Evolutionary conservation across 1,140 invertebrate genomes (phyloP).

Genomic region (Paraescarpia echinospica): DNA sequence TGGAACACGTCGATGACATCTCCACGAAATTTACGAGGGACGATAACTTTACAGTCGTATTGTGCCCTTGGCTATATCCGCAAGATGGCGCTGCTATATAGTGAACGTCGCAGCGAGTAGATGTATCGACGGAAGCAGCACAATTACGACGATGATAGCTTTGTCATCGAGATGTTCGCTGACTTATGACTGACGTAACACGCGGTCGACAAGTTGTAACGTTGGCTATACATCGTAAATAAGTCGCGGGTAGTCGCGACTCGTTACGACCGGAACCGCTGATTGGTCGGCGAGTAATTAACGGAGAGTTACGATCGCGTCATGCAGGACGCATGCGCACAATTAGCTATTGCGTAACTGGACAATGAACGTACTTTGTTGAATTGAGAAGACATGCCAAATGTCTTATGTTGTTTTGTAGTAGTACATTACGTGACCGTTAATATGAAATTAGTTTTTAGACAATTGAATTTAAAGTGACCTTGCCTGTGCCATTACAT

Average conservation of each 20-base stretch:
- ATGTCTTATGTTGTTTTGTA: not conserved
- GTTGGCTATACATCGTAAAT: not conserved
- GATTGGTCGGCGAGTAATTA: not conserved
- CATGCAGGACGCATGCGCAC: not conserved
- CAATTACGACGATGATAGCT: not conserved
- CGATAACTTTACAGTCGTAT: not conserved
- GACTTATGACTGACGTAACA: not conserved
- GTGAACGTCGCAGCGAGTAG: not conserved
- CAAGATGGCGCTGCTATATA: not conserved
- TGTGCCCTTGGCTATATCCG: not conserved
- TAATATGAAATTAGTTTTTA: not conserved
- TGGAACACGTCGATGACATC: not conserved
- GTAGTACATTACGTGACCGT: not conserved
- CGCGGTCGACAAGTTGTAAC: not conserved
- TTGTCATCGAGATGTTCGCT: not conserved
- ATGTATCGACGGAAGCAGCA: not conserved
- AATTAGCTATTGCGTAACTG: not conserved
- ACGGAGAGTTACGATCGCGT: not conserved
- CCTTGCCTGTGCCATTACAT: too few species aligned
- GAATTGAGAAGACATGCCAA: not conserved
- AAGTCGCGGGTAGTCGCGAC: not conserved
- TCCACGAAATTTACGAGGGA: not conserved
- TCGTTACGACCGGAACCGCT: not conserved
- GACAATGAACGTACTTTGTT: not conserved
- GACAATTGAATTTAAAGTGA: too few species aligned